Evolutionary conservation across 2,888 invertebrate species (phyloP).

Genomic region (Idaea aversata): DNA sequence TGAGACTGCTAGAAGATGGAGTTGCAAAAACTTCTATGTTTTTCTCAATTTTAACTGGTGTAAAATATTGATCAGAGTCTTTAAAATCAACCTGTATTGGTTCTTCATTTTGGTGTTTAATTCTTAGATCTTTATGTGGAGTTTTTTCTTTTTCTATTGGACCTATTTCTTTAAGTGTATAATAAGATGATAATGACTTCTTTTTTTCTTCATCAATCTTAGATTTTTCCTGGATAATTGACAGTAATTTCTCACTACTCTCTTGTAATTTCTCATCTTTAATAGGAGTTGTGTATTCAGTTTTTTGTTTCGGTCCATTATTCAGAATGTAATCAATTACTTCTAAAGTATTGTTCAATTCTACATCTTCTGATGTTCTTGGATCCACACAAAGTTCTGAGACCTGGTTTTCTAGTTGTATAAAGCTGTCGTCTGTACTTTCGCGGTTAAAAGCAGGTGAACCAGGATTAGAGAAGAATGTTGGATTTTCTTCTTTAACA

Average conservation of each 20-base stretch:
- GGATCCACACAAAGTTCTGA: slow-evolving; percentile 39
- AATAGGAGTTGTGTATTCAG: slow-evolving; percentile 12
- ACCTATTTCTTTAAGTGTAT: neutral
- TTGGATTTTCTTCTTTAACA: slow-evolving; percentile 16
- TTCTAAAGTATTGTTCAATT: slow-evolving; percentile 56
- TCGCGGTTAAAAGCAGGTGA: slow-evolving; percentile 30
- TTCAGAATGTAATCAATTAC: slow-evolving; percentile 55
- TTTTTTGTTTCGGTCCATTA: slow-evolving; percentile 36
- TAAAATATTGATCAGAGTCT: neutral
- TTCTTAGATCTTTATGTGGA: neutral
- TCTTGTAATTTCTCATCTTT: slow-evolving; percentile 8
- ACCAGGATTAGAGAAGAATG: slow-evolving; percentile 12
- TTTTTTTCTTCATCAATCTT: neutral
- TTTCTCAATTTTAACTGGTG: neutral
- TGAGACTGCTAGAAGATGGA: slow-evolving; percentile 6
- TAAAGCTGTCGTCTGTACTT: slow-evolving; percentile 51
- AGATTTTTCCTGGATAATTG: neutral
- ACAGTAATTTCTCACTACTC: slow-evolving; percentile 12
- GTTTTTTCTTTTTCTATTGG: slow-evolving; percentile 3
- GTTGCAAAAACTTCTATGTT: neutral
- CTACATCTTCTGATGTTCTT: slow-evolving; percentile 28
- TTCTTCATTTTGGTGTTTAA: slow-evolving; percentile 2
- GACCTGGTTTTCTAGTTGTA: slow-evolving; percentile 53
- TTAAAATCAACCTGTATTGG: neutral
- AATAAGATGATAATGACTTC: neutral